Evolutionary conservation across 2,113 vertebrate genomes (phyloP), one percentile per base, ranked within the genome.

Genomic region (Amblyornis subalaris): DNA sequence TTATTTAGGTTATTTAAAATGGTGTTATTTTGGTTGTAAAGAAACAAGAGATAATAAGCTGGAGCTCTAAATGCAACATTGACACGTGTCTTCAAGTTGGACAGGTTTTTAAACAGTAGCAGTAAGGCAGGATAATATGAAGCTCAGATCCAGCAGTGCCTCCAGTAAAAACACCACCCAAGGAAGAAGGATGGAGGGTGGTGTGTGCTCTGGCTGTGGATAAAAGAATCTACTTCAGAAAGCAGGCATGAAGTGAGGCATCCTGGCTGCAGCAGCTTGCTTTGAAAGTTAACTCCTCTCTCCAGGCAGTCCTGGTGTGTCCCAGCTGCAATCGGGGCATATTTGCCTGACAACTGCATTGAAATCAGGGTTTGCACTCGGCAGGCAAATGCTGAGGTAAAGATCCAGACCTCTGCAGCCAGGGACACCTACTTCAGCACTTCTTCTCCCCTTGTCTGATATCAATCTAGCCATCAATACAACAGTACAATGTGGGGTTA

Each of bases 121-220:
- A 83, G 42, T 28, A 57, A 83, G 83, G 62, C 64, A 89, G 88
- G 76, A 92, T 92, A 91, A 82, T 79, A 65, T 5, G 45, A 95
- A 95, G 77, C 71, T 93, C 45, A 11, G 77, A 73, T 85, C 82
- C 79, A 71, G 79, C 74, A 94, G 35, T 83, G 91, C 90, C 91
- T 95, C 92, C 85, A 94, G 92, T 92, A 87, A 95, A 90, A 94
- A 95, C 92, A 94, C 91, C 93, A 94, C 87, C 88, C 94, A 91
- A 64, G 75, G 73, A 95, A 96, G 81, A 82, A 47, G 75, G 88
- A 86, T 33, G 74, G 85, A 86, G 70, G 83, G 76, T 74, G 75
- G 76, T 94, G 94, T 96, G 91, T 94, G 90, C 94, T 93, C 95
- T 96, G 97, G 95, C 95, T 94, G 69, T 26, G 71, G 96, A 97